phyloP scores from a whole-genome alignment of 2,797 vertebrate species.

The Lutjanus argentimaculatus region DNA sequence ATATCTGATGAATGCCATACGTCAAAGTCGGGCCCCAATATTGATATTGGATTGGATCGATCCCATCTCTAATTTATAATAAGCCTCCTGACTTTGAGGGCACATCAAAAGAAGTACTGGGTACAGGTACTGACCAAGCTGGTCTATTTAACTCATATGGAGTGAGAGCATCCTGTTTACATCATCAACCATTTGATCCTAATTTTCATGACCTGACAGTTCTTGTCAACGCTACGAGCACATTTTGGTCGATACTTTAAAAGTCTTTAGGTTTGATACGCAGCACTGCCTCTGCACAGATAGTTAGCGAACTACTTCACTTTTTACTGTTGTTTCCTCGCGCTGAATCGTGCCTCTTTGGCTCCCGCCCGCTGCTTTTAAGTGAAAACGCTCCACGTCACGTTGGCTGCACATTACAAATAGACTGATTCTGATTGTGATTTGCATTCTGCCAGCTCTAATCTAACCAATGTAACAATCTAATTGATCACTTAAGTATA shows the following conservation, averaged over 20 bases:
- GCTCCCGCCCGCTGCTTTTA: neutral
- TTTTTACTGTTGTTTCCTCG: neutral
- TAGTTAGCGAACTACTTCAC: neutral
- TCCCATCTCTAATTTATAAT: too few species aligned
- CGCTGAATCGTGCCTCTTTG: conserved; percentile 18
- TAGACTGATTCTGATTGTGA: conserved; percentile 40
- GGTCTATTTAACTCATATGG: too few species aligned
- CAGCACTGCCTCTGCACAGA: neutral
- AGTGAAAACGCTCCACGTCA: conserved; percentile 3
- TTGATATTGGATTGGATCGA: too few species aligned
- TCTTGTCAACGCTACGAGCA: neutral
- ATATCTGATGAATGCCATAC: too few species aligned
- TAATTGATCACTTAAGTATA: conserved; percentile 75
- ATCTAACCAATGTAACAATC: conserved; percentile 67
- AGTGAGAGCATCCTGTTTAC: too few species aligned
- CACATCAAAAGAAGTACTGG: too few species aligned
- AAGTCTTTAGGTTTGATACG: neutral
- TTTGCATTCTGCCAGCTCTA: conserved; percentile 60
- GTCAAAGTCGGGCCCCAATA: too few species aligned
- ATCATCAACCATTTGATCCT: neutral
- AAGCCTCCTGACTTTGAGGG: too few species aligned
- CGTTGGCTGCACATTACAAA: conserved; percentile 33
- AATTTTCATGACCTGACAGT: neutral
- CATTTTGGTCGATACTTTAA: neutral
- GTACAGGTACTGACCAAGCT: too few species aligned